Evolutionary conservation across 2,888 invertebrate species (phyloP).

Genomic region (Drosophila mulleri): DNA sequence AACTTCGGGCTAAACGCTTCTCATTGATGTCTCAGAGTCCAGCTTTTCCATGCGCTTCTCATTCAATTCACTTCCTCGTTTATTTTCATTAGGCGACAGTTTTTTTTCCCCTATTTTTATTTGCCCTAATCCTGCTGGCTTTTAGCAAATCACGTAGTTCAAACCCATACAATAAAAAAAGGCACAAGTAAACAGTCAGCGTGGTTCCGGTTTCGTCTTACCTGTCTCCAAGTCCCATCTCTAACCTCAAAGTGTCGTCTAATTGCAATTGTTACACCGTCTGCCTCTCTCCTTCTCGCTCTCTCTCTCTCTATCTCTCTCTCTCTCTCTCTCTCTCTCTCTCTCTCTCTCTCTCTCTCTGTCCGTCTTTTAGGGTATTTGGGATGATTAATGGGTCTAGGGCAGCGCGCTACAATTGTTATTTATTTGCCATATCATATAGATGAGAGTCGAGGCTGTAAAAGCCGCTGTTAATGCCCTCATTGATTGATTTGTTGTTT

Average conservation of each 20-base stretch:
- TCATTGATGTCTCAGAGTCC: neutral
- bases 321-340: neutral
- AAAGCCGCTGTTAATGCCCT: slow-evolving; percentile 44
- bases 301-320: neutral
- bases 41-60: slow-evolving; percentile 3
- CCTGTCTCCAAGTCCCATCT: slow-evolving; percentile 18
- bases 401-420: slow-evolving; percentile 21
- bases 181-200: slow-evolving; percentile 17
- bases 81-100: slow-evolving; percentile 59
- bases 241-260: slow-evolving; percentile 12
- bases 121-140: slow-evolving; percentile 61
- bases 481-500: slow-evolving; percentile 73
- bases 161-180: slow-evolving; percentile 14
- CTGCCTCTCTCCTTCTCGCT: no score
- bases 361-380: neutral
- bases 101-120: slow-evolving; percentile 11
- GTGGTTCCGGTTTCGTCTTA: slow-evolving; percentile 13
- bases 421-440: slow-evolving; percentile 37
- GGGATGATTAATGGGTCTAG: slow-evolving; percentile 67
- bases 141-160: slow-evolving; percentile 73
- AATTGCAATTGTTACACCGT: slow-evolving; percentile 15
- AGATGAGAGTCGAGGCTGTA: slow-evolving; percentile 17
- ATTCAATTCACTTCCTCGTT: slow-evolving; percentile 28
- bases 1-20: slow-evolving; percentile 9
- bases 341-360: neutral